Base-by-base conservation (phyloP, 2,113 vertebrate species). In the Alexandromys fortis region DNA sequence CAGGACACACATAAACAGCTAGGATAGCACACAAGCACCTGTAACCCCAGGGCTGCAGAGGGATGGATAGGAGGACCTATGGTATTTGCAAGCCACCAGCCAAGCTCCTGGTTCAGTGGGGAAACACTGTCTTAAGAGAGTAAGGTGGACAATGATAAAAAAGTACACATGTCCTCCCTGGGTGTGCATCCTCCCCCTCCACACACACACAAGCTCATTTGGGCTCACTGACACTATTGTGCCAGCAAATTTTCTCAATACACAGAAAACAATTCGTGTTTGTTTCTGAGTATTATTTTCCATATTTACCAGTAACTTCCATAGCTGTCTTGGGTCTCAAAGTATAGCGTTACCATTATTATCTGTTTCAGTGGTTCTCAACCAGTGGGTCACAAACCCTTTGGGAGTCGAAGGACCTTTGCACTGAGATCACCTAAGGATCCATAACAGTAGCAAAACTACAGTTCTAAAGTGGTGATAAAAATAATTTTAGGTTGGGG, bases 161-260 rank as follows among this genome's bases (percentile, higher is more conserved):
- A 7, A 83, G 81, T 14, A 83, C 58, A 30, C 58, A 17, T 9
- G 38, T 42, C 58, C 38, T 45, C 55, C 4, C 78, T 76, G 45
- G 75, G 13, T 45, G 30, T 77, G 26, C 42, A 76, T 28, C 19
- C 11, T 10, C 9, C 65, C 22, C 61, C 38, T 11, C 73, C 47
- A 65, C 58, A 52, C 61, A 63, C n/a, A 65, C 1, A 45, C 38
- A 65, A 1, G 4, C 38, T 19, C 61, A 86, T 33, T 85, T 86
- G 42, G 55, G 77, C 61, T 95, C 63, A 1, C n/a, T 89, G 86
- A 73, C 16, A 89, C 4, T 61, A 35, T 76, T 90, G 88, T 67
- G 91, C 82, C 75, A 77, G 61, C 63, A 68, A 88, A 55, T 49
- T 93, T 94, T 93, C 83, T 88, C 58, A 83, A 77, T 26, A 76